Evolutionary conservation across 1,140 invertebrate genomes (phyloP), one percentile per base, ranked within the genome.

Genomic region (Caenorhabditis brenneri): DNA sequence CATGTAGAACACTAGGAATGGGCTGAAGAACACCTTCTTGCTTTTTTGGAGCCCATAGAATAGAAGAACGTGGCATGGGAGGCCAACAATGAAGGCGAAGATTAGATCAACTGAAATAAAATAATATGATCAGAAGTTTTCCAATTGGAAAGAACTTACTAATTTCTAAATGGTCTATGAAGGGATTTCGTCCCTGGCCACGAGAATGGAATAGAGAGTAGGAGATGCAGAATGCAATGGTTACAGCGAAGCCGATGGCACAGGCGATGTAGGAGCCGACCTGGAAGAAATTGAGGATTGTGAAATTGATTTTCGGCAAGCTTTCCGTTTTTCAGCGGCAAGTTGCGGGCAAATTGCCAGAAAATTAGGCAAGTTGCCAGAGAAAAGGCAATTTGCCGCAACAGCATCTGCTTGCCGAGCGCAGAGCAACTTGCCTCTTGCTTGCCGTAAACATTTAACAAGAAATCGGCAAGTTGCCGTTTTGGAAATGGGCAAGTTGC

Each of bases 81-180:
- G 53, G 22, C 84, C 84, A 9, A 85, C 60, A 29, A 85, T 7
- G 60, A 85, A 51, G 4, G 69, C 69, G 33, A 58, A 85, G 29
- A 85, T 78, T 6, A 85, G 53, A 48, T 85, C 84, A 39, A 85
- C 84, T 85, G 80, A 78, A 85, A 51, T 85, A 69, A 78, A 85
- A 51, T 58, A 9, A 33, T 55, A 16, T 19, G 19, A 19, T 12
- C n/a, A 55, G 29, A 19, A 16, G 19, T 36, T 10, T 33, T 19
- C 24, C 5, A 42, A 7, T 31, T 29, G 33, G 10, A 16, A 60
- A 39, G 19, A 80, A 74, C 79, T 81, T 24, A 85, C 84, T 51
- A 16, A 85, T 36, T 36, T 85, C 84, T 15, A 85, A 39, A 48
- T 85, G 80, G n/a, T 85, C 84, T 16, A 85, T 65, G 36, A 85